These are phyloP conservation scores for Chouioia cunea DNA, from an alignment of 2,888 invertebrate genomes.

Conservation along the genomic window DNA sequence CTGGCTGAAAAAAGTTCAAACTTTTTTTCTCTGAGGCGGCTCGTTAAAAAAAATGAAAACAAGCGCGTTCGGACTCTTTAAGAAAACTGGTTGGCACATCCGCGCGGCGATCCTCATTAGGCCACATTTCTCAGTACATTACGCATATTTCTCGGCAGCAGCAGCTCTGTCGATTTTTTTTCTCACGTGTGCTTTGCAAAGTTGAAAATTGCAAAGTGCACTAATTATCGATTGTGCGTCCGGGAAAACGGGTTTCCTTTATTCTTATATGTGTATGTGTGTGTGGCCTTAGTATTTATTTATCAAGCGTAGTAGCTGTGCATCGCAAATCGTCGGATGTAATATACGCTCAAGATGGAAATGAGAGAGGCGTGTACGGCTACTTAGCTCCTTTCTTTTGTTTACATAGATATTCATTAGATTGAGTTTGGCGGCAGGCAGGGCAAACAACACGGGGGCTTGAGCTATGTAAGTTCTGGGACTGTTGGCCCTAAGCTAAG, in stretches of 20 bases:
- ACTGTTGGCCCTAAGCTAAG: too few species aligned
- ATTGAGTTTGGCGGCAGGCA: conserved; percentile 54
- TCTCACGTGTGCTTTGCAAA: conserved; percentile 7
- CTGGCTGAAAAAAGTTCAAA: background rate
- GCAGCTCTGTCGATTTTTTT: background rate
- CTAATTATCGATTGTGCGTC: conserved; percentile 6
- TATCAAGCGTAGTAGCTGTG: too few species aligned
- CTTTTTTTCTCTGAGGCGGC: too few species aligned
- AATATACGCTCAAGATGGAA: conserved; percentile 7
- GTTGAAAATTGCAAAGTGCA: background rate
- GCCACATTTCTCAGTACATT: conserved; percentile 20
- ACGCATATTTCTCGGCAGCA: conserved; percentile 14
- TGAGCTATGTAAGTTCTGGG: conserved; percentile 8
- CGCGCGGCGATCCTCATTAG: conserved; percentile 9
- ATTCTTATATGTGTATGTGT: background rate
- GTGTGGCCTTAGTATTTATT: too few species aligned
- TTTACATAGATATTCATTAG: conserved; percentile 63
- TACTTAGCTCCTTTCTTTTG: conserved; percentile 54
- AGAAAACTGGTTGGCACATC: conserved; percentile 11
- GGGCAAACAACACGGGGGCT: conserved; percentile 59
- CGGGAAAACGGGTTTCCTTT: conserved; percentile 45
- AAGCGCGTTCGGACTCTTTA: background rate
- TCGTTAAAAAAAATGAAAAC: conserved; percentile 3
- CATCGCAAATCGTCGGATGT: background rate
- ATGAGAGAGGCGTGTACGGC: conserved; percentile 43